Percentiles rank a stretch among this genome's conserved stretches.
Conservation (phyloP, 2,888 invertebrate species). For the Cephus pulcher region DNA sequence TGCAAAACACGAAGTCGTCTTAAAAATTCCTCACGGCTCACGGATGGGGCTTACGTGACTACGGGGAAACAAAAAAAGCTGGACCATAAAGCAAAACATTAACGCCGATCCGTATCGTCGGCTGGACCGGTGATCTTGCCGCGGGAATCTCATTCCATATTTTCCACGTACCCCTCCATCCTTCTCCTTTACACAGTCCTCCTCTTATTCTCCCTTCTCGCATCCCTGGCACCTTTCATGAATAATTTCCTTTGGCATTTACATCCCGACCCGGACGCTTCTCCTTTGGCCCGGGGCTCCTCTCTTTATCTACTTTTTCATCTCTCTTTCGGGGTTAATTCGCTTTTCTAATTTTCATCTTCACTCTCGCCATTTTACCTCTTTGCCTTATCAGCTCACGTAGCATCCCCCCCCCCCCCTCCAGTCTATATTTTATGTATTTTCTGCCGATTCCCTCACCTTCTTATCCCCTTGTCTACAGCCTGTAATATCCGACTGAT, state of each 20-base stretch:
- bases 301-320: constrained; percentile 8
- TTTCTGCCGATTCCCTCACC: too few species aligned
- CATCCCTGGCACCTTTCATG: constrained; percentile 47
- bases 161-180: too few species aligned
- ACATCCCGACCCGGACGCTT: constrained; percentile 24
- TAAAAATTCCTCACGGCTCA: constrained; percentile 31
- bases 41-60: constrained; percentile 37
- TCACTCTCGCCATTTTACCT: too few species aligned
- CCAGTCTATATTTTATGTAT: too few species aligned
- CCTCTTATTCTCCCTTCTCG: constrained; percentile 32
- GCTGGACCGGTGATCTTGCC: constrained; percentile 35
- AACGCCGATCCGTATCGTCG: constrained; percentile 48
- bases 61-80: constrained; percentile 23
- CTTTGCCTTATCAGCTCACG: too few species aligned
- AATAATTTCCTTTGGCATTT: constrained; percentile 53
- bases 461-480: too few species aligned
- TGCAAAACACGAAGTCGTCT: constrained; percentile 20
- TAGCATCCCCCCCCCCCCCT: too few species aligned
- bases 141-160: constrained; percentile 48
- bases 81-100: constrained; percentile 47
- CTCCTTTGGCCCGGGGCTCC: constrained; percentile 4
- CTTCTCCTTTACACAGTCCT: neutral
- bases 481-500: neutral
- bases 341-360: too few species aligned
- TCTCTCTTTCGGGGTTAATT: neutral